Evolutionary conservation across 2,888 invertebrate species (phyloP), one percentile per base, ranked within the genome.

Genomic region (Vanessa cardui): DNA sequence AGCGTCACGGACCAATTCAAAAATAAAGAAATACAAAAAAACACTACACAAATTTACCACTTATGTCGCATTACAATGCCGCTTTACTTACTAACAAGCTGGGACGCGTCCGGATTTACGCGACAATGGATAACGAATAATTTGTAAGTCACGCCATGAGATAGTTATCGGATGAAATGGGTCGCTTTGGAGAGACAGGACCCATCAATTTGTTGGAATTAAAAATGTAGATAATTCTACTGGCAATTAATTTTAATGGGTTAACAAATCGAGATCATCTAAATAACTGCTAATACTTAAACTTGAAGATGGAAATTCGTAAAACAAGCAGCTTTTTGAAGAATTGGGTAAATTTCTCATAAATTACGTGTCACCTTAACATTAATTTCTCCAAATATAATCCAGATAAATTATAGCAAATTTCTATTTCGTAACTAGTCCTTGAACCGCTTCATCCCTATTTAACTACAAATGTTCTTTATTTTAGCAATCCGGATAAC

Each of bases 161-260:
- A 79, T 74, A 66, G 73, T 77, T 76, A 78, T 80, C 76, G 67
- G 49, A 59, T 44, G 75, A 79, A 77, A 79, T 70, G 76, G 79
- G 71, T 72, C 76, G 74, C 73, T 76, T 73, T 73, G 78, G 72
- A 72, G 75, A 77, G 82, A 82, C 62, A 21, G 77, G 76, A 64
- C 78, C 76, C 80, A 79, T 81, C 80, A 80, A 84, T 84, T 82
- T 80, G 78, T 80, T 74, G 72, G 77, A 78, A 78, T 79, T 79
- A 77, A 81, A 82, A 82, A 80, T 78, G 80, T 76, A 78, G 82
- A 82, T 82, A 79, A 81, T 82, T 81, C 78, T 79, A 78, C 79
- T 77, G 78, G 80, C 82, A 82, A 85, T 87, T 84, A 84, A 83
- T 82, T 85, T 82, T 80, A 83, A 84, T 85, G 81, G 83, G 74